Evolutionary conservation across 2,113 vertebrate genomes (phyloP).

Genomic region (Tauraco erythrolophus): DNA sequence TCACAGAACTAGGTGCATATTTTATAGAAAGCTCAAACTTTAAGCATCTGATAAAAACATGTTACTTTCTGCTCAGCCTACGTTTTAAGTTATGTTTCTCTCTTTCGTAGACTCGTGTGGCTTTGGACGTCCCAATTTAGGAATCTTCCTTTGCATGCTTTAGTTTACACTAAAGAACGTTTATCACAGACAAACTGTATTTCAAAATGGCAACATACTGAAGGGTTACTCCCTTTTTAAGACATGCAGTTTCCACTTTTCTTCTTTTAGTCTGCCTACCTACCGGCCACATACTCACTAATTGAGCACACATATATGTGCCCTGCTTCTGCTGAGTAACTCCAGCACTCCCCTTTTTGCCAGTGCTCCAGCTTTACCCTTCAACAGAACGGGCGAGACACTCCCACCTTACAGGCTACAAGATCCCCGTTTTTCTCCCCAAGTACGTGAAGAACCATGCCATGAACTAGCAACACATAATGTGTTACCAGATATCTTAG

Average conservation of each 20-base stretch:
- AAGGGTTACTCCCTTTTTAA: neutral
- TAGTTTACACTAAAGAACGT: neutral
- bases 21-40: constrained; percentile 53
- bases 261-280: neutral
- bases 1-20: constrained; percentile 38
- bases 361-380: neutral
- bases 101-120: neutral
- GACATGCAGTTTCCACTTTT: neutral
- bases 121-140: neutral
- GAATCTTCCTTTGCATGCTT: neutral
- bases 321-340: neutral
- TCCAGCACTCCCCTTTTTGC: neutral
- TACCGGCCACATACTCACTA: neutral
- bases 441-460: neutral
- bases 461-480: neutral
- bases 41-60: neutral
- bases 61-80: constrained; percentile 12
- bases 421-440: neutral
- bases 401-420: neutral
- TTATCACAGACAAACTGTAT: neutral
- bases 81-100: neutral
- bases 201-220: neutral
- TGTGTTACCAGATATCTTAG: neutral
- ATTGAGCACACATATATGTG: neutral
- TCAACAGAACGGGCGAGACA: neutral